Evolutionary conservation across 2,888 invertebrate genomes (phyloP), one percentile per base, ranked within the genome.

Genomic region (Drosophila ezoana): DNA sequence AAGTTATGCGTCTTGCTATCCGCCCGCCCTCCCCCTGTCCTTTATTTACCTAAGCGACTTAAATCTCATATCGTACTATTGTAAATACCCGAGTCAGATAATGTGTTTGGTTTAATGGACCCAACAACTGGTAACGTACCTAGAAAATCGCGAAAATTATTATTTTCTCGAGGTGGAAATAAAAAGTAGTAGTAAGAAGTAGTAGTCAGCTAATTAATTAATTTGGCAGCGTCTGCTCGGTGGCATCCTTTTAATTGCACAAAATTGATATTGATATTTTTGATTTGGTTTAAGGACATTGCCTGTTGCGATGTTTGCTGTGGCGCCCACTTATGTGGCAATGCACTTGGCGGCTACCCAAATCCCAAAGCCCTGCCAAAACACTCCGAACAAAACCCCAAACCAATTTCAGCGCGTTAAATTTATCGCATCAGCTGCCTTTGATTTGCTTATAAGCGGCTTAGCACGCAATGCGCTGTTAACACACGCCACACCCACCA

Each of bases 401-500:
- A 54, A 52, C 28, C 45, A 38, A 23, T 58, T 72, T 59, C 13
- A 53, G 32, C 49, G 43, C 47, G 38, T 38, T 53, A 45, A 66
- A 70, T 70, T 64, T 76, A 68, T 68, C 61, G 62, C 76, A 66
- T 64, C 54, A 61, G 64, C 67, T 69, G 68, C 37, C 18, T 60
- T 60, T 58, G 69, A 63, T 72, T 70, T 56, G 54, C 44, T 45
- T 47, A 33, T 72, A 84, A 82, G 76, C 70, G 40, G 81, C 79
- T 84, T 81, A 74, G 45, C 76, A 77, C 71, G 70, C 69, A 49
- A 64, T 45, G 45, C 5, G 14, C 33, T 40, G 45, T n/a, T 18
- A 20, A 40, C 32, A 16, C 51, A n/a, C 20, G 16, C 40, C 51
- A 10, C 16, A 1, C n/a, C 4, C 37, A 28, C 54, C 38, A 54